Evolutionary conservation across 2,888 invertebrate genomes (phyloP).

Genomic region (Sipunculus nudus): DNA sequence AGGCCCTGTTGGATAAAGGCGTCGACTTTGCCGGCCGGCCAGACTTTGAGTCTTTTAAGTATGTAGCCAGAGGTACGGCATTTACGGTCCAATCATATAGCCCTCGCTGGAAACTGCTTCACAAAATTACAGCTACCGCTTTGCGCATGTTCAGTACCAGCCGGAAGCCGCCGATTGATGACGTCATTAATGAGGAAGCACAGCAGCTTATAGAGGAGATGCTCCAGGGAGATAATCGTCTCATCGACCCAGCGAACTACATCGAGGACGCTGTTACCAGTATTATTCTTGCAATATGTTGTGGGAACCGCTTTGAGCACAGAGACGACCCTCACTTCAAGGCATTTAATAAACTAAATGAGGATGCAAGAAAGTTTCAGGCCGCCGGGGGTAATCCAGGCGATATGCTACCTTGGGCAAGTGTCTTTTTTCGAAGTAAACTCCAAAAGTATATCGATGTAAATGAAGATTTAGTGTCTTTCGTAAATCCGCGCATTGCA

Average conservation of each 20-base stretch:
- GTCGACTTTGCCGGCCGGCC: slow-evolving; percentile 13
- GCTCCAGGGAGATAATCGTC: neutral
- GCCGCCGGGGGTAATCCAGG: too few species aligned
- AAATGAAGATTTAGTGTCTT: too few species aligned
- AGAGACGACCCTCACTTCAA: neutral
- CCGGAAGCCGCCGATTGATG: slow-evolving; percentile 1
- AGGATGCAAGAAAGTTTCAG: too few species aligned
- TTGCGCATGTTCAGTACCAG: neutral
- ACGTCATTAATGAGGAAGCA: slow-evolving; percentile 7
- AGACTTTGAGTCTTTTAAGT: slow-evolving; percentile 2
- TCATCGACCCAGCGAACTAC: neutral
- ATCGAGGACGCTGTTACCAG: neutral
- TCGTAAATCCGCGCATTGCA: too few species aligned
- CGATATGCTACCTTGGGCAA: too few species aligned
- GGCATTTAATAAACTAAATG: too few species aligned
- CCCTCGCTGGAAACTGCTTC: neutral
- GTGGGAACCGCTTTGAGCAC: neutral
- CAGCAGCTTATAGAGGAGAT: neutral
- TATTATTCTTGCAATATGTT: neutral
- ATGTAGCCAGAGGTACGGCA: neutral
- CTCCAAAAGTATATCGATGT: too few species aligned
- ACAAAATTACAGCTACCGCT: slow-evolving; percentile 33
- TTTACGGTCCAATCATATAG: slow-evolving; percentile 6
- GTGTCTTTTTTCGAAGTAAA: too few species aligned
- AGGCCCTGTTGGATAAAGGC: slow-evolving; percentile 3